phyloP scores from a whole-genome alignment of 2,113 vertebrate genomes.

The Peromyscus maniculatus region DNA sequence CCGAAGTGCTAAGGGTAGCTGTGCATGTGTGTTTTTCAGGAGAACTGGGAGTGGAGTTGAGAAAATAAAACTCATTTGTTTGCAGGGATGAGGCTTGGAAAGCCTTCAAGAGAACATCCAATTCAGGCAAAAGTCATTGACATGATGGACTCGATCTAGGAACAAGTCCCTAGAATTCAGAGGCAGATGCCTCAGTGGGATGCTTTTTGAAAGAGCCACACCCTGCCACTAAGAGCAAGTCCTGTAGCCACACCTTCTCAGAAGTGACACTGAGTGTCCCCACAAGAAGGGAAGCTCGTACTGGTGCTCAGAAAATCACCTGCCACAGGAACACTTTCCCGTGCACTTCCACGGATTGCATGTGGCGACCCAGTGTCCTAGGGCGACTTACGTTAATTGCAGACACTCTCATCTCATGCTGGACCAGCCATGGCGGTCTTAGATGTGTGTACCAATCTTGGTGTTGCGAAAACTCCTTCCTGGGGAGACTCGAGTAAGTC shows the following conservation, averaged over 20 bases:
- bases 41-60: neutral
- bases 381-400: neutral
- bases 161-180: neutral
- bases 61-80: neutral
- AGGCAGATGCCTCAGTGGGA: neutral
- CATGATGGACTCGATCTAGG: neutral
- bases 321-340: neutral
- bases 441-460: neutral
- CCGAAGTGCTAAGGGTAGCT: neutral
- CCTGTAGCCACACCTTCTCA: neutral
- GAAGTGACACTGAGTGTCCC: neutral
- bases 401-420: neutral
- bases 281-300: neutral
- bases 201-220: neutral
- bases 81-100: neutral
- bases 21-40: neutral
- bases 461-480: neutral
- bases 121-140: neutral
- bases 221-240: neutral
- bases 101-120: neutral
- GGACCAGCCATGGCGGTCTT: too few relatives aligned
- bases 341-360: too few relatives aligned
- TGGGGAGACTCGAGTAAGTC: neutral
- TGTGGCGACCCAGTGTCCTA: neutral
- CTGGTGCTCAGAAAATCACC: neutral